Evolutionary conservation across 2,888 invertebrate species (phyloP).

Genomic region (Macaria liturata): DNA sequence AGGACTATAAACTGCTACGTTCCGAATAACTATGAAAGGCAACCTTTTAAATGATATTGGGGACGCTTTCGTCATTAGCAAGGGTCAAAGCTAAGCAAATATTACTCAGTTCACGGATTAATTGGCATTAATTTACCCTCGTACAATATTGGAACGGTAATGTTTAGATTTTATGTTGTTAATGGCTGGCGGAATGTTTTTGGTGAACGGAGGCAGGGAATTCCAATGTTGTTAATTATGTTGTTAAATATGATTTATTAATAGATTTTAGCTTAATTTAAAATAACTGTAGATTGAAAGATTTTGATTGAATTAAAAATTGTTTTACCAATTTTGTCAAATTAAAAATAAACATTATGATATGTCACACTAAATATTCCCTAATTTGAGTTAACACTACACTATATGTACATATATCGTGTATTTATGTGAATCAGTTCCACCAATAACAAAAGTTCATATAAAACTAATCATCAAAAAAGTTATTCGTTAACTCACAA

Average conservation of each 20-base stretch:
- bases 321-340: no score
- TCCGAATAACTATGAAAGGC: conserved; percentile 37
- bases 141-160: conserved; percentile 19
- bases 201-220: not conserved
- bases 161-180: conserved; percentile 21
- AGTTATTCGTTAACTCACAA: no score
- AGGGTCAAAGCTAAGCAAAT: conserved; percentile 27
- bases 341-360: no score
- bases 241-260: not conserved
- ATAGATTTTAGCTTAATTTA: no score
- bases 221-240: not conserved
- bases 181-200: conserved; percentile 5
- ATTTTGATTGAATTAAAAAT: no score
- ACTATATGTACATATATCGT: no score
- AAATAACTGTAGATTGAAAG: no score
- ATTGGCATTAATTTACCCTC: conserved; percentile 24
- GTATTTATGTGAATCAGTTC: no score
- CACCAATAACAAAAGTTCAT: no score
- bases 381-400: no score
- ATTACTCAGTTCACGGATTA: conserved; percentile 23
- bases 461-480: no score
- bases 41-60: conserved; percentile 25
- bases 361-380: no score
- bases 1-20: conserved; percentile 42
- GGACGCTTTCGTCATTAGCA: conserved; percentile 24